Evolutionary conservation across 2,797 vertebrate genomes (phyloP).

Genomic region (Aplochiton taeniatus): DNA sequence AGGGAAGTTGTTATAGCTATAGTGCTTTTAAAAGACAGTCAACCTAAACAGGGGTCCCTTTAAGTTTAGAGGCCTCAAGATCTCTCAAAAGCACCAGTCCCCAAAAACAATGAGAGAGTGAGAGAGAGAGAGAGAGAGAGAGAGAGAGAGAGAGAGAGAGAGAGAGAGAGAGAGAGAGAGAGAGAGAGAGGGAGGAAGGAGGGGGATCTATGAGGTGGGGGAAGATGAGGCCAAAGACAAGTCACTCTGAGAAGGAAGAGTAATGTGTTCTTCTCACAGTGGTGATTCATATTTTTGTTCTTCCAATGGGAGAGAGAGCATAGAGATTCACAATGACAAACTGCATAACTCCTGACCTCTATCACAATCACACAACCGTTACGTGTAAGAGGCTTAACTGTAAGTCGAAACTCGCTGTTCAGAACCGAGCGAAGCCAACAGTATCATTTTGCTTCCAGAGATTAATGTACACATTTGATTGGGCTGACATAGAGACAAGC

Average conservation of each 20-base stretch:
- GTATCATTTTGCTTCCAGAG: constrained; percentile 55
- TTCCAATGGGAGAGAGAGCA: constrained; percentile 40
- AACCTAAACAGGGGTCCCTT: constrained; percentile 52
- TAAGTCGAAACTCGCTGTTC: constrained; percentile 36
- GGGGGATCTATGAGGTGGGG: background rate
- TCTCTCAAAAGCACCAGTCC: constrained; percentile 8
- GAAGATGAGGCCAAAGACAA: constrained; percentile 12
- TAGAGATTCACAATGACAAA: constrained; percentile 45
- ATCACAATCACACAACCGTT: constrained; percentile 26
- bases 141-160: background rate
- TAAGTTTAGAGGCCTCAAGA: constrained; percentile 34
- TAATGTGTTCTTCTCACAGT: constrained; percentile 39
- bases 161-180: background rate
- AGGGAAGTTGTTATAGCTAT: constrained; percentile 59
- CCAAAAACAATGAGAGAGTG: background rate
- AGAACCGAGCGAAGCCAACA: constrained; percentile 34
- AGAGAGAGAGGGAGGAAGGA: background rate
- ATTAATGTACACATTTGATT: constrained; percentile 40
- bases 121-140: background rate
- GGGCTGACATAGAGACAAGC: constrained; percentile 39
- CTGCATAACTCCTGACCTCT: constrained; percentile 43
- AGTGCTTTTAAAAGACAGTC: constrained; percentile 50
- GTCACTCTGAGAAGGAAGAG: constrained; percentile 32
- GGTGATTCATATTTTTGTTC: constrained; percentile 44
- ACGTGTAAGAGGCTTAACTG: constrained; percentile 22